phyloP scores from a whole-genome alignment of 1,140 invertebrate species.

The Pollicipes pollicipes region DNA sequence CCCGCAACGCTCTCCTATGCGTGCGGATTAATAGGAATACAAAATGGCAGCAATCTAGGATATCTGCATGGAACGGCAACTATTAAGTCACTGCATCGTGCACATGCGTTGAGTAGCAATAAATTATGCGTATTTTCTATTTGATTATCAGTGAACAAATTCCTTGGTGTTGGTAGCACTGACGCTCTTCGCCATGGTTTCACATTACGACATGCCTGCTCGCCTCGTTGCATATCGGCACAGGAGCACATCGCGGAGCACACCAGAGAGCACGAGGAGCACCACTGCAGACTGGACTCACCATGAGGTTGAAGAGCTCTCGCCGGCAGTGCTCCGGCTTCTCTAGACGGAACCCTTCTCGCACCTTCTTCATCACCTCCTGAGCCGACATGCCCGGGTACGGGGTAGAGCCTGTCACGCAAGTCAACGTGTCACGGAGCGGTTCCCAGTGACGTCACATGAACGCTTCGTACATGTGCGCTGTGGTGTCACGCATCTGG shows the following conservation, averaged over 20 bases:
- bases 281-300: background rate
- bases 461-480: too few species aligned
- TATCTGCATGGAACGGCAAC: background rate
- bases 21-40: background rate
- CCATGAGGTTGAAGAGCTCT: slow-evolving; percentile 29
- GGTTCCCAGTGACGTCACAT: too few species aligned
- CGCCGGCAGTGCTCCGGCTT: slow-evolving; percentile 73
- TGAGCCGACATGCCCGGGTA: slow-evolving; percentile 68
- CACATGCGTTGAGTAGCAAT: too few species aligned
- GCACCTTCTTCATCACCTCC: slow-evolving; percentile 61
- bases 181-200: background rate
- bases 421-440: too few species aligned
- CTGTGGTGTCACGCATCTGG: too few species aligned
- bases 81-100: background rate
- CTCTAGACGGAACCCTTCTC: slow-evolving; percentile 64
- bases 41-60: background rate
- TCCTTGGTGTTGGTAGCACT: background rate
- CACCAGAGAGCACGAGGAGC: too few species aligned
- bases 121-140: background rate
- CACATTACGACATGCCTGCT: background rate
- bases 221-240: too few species aligned
- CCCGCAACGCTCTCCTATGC: background rate
- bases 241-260: too few species aligned
- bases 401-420: slow-evolving; percentile 54
- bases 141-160: background rate